phyloP scores from a whole-genome alignment of 2,797 vertebrate species.

The Microchirus variegatus region DNA sequence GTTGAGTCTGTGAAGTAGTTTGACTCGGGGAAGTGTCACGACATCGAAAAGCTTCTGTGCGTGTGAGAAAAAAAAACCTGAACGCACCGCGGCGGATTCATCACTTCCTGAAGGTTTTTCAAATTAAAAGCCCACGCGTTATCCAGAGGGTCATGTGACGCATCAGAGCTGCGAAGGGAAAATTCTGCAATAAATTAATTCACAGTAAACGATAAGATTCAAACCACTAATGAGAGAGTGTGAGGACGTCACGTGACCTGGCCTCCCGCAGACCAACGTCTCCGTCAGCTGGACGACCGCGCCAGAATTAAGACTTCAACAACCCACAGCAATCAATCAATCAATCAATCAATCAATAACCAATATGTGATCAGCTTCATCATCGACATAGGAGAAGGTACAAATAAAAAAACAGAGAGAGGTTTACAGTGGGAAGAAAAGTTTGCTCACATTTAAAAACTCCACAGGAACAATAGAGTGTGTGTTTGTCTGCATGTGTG shows the following conservation, averaged over 20 bases:
- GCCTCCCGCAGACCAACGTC: slow-evolving; percentile 1
- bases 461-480: slow-evolving; percentile 45
- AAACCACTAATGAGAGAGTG: neutral
- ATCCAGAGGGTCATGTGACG: neutral
- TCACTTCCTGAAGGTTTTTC: neutral
- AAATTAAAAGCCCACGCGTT: neutral
- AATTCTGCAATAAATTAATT: neutral
- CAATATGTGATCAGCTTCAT: slow-evolving; percentile 40
- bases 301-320: slow-evolving; percentile 37
- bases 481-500: slow-evolving; percentile 18
- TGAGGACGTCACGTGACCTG: neutral
- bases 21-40: neutral
- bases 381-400: slow-evolving; percentile 6
- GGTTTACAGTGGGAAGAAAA: slow-evolving; percentile 8
- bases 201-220: neutral
- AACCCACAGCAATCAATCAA: slow-evolving; percentile 9
- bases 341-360: slow-evolving; percentile 24
- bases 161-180: neutral
- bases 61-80: no score
- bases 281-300: slow-evolving; percentile 9
- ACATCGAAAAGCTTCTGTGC: no score
- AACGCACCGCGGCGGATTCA: neutral
- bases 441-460: slow-evolving; percentile 30
- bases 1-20: neutral
- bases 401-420: slow-evolving; percentile 17